Percentiles rank a stretch among this genome's conserved stretches.
Conservation (phyloP, 2,888 invertebrate species). For the Hypolimnas misippus region DNA sequence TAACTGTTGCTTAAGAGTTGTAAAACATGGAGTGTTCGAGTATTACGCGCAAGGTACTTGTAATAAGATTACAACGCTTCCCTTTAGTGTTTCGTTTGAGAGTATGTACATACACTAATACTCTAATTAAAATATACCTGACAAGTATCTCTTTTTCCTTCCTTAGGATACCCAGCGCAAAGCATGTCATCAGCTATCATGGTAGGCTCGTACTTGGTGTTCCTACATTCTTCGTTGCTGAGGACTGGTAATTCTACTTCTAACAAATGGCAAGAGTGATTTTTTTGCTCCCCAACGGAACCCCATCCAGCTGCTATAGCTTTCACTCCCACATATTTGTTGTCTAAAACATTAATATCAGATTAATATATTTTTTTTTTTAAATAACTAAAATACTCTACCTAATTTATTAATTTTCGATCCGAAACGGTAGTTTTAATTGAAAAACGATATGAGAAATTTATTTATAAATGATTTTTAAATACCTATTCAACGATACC, state of each 20-base stretch:
- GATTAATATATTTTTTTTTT: no score
- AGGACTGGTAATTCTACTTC: constrained; percentile 90
- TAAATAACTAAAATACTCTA: no score
- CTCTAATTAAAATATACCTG: constrained; percentile 81
- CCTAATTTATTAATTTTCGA: no score
- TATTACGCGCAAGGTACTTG: no score
- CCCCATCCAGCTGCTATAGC: constrained; percentile 95
- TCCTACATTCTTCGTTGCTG: constrained; percentile 88
- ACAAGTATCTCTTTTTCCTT: constrained; percentile 90
- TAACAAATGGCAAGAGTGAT: constrained; percentile 91
- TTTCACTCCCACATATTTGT: constrained; percentile 84
- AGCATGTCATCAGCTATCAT: constrained; percentile 95
- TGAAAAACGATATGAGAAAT: no score
- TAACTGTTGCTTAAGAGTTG: no score
- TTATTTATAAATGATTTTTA: no score
- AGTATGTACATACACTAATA: not conserved
- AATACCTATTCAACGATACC: no score
- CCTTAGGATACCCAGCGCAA: constrained; percentile 90
- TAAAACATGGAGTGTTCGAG: no score
- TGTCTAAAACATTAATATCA: constrained; percentile 57
- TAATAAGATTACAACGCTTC: not conserved
- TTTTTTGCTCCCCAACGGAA: constrained; percentile 91
- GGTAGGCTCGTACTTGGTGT: constrained; percentile 89
- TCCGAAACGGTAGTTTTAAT: no score
- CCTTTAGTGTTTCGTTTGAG: not conserved